Base-by-base conservation (phyloP, 2,113 vertebrate genomes). In the Phyllostomus hastatus region DNA sequence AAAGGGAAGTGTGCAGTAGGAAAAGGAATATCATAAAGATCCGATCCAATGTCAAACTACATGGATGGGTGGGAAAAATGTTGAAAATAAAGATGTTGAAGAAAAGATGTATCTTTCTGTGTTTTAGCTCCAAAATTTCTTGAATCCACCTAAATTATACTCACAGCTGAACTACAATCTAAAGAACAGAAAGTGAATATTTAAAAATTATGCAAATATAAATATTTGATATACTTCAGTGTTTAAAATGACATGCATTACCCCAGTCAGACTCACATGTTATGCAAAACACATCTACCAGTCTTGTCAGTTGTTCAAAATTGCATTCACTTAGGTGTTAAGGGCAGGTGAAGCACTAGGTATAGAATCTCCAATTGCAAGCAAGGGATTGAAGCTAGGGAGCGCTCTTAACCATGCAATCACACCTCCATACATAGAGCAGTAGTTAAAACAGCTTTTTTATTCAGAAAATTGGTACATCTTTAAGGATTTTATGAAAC, bases 401-500 rank as follows among this genome's bases (percentile, higher is more conserved):
- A n/a, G 3, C 9, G 46, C 41, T 70, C 19, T 72, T 7, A 31
- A 38, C 3, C 59, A 69, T 20, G 19, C 50, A 75, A 28, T 6
- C 31, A 64, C 8, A 66, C 11, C 50, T 16, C 24, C 26, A 64
- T 31, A 54, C 24, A 33, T 24, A 9, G 2, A 46, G 20, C 35
- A 57, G 33, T 64, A 12, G 17, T 28, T 83, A 57, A 52, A 61
- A 88, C 14, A 43, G 1, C 7, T 78, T 52, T 35, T 69, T 85
- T 46, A 46, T 89, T 85, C n/a, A 69, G 46, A 72, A 79, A 73
- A 54, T 19, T 17, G 66, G 35, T 86, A 54, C 75, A 67, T 94
- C 19, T 17, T 69, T 88, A n/a, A 93, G 41, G 9, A 83, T 67
- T 92, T 85, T 86, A 41, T 75, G 59, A 33, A 94, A 35, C 52